Conservation (phyloP, 2,797 vertebrate species). For the Anguilla anguilla region DNA sequence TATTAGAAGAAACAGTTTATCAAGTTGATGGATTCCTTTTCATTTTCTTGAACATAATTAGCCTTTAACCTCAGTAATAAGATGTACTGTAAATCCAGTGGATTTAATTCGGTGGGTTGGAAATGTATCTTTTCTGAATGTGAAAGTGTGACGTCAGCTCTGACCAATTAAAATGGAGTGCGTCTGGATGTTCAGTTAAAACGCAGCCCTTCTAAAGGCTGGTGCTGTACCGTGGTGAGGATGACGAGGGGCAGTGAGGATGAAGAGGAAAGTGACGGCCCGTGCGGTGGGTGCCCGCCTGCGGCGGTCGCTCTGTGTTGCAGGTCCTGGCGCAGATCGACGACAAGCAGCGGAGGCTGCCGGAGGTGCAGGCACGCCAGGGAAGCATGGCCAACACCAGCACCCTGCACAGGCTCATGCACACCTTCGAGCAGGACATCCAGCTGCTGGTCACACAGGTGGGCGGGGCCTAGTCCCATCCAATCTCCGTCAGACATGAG, state of each 20-base stretch:
- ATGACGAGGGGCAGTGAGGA: background rate
- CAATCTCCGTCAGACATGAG: background rate
- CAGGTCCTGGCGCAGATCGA: conserved; percentile 84
- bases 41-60: background rate
- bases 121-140: background rate
- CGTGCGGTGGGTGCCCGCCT: background rate
- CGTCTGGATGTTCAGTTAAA: background rate
- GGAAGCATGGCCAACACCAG: conserved; percentile 78
- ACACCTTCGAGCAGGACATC: conserved; percentile 89
- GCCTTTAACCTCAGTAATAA: background rate
- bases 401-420: conserved; percentile 83
- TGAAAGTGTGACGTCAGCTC: background rate
- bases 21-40: background rate
- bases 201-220: background rate
- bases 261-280: background rate
- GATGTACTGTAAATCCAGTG: background rate
- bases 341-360: conserved; percentile 85
- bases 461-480: conserved; percentile 18
- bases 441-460: conserved; percentile 90
- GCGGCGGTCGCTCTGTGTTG: conserved; percentile 1
- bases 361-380: conserved; percentile 78
- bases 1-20: background rate
- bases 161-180: background rate
- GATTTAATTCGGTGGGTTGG: background rate
- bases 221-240: background rate